These are phyloP conservation scores for Bovichtus diacanthus DNA, from an alignment of 2,797 vertebrate species.

Conservation along the genomic window DNA sequence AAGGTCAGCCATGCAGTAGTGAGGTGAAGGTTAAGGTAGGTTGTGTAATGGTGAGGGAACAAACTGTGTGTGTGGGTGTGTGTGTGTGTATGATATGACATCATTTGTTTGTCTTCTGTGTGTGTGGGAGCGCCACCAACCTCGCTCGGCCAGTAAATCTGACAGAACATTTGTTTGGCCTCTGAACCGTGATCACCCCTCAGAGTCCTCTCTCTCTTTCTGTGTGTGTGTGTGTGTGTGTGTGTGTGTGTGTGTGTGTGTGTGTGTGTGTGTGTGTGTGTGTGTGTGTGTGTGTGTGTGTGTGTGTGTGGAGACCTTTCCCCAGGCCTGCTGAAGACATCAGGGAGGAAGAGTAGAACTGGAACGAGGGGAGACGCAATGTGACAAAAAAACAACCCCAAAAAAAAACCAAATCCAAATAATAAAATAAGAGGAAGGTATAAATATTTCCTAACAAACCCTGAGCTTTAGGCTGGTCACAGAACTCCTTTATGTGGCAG, in stretches of 20 bases:
- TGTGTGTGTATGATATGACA: constrained; percentile 33
- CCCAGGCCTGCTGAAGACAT: constrained; percentile 85
- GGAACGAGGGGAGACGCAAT: constrained; percentile 35
- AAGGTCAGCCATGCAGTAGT: constrained; percentile 18
- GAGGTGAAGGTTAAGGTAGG: constrained; percentile 17
- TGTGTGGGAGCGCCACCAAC: constrained; percentile 75
- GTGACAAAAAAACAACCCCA: neutral
- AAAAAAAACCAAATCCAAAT: constrained; percentile 22
- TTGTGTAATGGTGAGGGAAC: constrained; percentile 13
- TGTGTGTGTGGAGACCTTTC: constrained; percentile 56
- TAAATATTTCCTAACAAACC: neutral
- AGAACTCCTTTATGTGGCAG: neutral
- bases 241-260: no score
- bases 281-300: no score
- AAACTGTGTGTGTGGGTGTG: constrained; percentile 21
- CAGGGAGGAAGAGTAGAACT: constrained; percentile 60
- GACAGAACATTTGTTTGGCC: constrained; percentile 92
- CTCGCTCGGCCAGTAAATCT: constrained; percentile 86
- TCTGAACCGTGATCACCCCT: constrained; percentile 84
- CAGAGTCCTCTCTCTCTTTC: constrained; percentile 47
- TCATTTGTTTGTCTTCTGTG: constrained; percentile 31
- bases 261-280: constrained; percentile 1
- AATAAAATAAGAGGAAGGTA: neutral
- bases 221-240: constrained; percentile 11
- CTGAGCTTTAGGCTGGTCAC: no score